Evolutionary conservation across 2,113 vertebrate genomes (phyloP), one percentile per base, ranked within the genome.

Genomic region (Pomatostomus ruficeps): DNA sequence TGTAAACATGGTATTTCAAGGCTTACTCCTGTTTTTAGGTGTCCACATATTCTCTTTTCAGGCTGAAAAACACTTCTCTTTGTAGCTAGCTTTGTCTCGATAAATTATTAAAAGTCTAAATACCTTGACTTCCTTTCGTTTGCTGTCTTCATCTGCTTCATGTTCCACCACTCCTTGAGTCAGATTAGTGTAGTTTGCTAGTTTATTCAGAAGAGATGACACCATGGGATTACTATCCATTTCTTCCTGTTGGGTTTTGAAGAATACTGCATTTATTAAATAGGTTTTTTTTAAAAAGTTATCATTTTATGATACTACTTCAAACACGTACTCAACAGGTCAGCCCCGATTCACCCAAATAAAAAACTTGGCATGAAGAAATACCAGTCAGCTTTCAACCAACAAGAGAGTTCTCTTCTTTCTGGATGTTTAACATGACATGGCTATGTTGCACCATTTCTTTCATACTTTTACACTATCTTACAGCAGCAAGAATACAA

Each of bases 181-280:
- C 85, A 99, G 98, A 91, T 99, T 99, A 51, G 99, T 99, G 96
- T 99, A 99, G 97, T 99, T 99, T 36, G 99, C 99, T 89, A 99
- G 97, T 95, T 99, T 99, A 93, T 99, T 99, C 95, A 99, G 99
- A 85, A 99, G 98, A 1, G 99, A 99, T 15, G 99, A 99, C 94
- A 99, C 99, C 99, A 99, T 99, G 89, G 99, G 99, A 92, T 99
- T 99, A 95, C 99, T 99, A 96, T 99, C 99, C 99, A 99, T 99
- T 95, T 99, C 99, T 88, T 99, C 99, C 99, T 99, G 97, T 95
- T 95, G 67, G 26, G 23, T 24, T 89, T 91, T 88, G 45, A 91
- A 77, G 45, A 89, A 74, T 15, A 91, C 3, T 61, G 31, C 23
- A 66, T 80, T 75, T 43, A 88, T 66, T 83, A 73, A 65, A 36